phyloP scores from a whole-genome alignment of 2,113 vertebrate genomes.

The Zosterops pallidus region DNA sequence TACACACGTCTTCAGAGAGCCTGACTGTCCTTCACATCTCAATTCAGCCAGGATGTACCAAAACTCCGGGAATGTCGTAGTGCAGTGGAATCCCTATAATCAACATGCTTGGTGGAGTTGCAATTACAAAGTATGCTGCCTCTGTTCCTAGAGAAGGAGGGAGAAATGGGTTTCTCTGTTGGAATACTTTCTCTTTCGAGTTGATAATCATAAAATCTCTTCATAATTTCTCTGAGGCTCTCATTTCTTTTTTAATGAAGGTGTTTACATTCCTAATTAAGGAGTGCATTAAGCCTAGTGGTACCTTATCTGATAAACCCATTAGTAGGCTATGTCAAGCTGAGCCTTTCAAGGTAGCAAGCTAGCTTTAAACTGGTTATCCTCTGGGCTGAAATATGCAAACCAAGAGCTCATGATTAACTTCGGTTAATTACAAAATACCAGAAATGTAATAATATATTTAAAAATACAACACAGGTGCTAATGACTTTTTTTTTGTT shows the following conservation, averaged over 20 bases:
- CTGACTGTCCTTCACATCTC: background rate
- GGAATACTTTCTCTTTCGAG: background rate
- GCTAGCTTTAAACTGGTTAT: constrained; percentile 41
- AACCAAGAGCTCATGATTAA: constrained; percentile 38
- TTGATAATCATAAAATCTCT: background rate
- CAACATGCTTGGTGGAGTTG: accelerated
- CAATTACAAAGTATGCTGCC: background rate
- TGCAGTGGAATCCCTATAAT: background rate
- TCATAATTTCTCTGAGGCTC: constrained; percentile 23
- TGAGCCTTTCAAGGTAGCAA: constrained; percentile 30
- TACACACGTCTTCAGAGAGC: background rate
- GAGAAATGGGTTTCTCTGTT: background rate
- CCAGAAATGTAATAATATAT: constrained; percentile 50
- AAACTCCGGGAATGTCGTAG: background rate
- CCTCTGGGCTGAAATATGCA: constrained; percentile 57
- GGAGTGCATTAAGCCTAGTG: background rate
- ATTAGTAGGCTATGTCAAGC: constrained; percentile 18
- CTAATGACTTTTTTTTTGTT: background rate
- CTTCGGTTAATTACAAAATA: constrained; percentile 56
- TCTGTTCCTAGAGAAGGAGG: background rate
- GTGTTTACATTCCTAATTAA: constrained; percentile 68
- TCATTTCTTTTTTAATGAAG: constrained; percentile 31
- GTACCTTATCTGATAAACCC: constrained; percentile 60
- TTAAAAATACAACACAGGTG: constrained; percentile 55
- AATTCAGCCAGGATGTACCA: background rate